Conservation (phyloP, 2,888 invertebrate species). For the Glyphotaelius pellucidus region DNA sequence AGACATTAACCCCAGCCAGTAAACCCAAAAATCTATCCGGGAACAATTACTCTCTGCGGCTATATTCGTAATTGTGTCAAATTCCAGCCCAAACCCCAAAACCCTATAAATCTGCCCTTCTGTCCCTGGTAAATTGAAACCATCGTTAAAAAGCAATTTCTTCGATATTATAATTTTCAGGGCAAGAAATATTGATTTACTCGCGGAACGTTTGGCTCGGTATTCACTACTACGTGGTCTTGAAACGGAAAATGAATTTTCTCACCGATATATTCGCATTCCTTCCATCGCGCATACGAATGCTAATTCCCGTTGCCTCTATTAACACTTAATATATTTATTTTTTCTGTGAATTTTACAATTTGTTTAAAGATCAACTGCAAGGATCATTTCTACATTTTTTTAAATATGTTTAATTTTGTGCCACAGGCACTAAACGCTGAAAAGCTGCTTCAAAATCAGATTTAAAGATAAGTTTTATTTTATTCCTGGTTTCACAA, state of each 20-base stretch:
- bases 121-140: constrained; percentile 32
- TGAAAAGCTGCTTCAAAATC: background rate
- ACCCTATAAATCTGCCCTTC: constrained; percentile 35
- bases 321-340: background rate
- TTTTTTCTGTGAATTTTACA: background rate
- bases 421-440: too few relatives aligned
- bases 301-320: background rate
- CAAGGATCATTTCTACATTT: background rate
- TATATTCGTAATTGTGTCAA: constrained; percentile 42
- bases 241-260: background rate
- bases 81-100: constrained; percentile 33
- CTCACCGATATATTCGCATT: background rate
- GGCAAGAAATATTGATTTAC: constrained; percentile 34
- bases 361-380: background rate
- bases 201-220: background rate
- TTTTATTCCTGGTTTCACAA: too few relatives aligned
- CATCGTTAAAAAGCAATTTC: constrained; percentile 46
- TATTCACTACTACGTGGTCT: background rate
- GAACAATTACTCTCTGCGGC: constrained; percentile 10
- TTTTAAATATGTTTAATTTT: background rate
- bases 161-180: constrained; percentile 37
- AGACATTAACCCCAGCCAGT: constrained; percentile 17
- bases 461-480: too few relatives aligned
- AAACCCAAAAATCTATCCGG: constrained; percentile 26
- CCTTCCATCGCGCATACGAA: background rate